Evolutionary conservation across 2,888 invertebrate species (phyloP), one percentile per base, ranked within the genome.

Genomic region (Chirona hameri): DNA sequence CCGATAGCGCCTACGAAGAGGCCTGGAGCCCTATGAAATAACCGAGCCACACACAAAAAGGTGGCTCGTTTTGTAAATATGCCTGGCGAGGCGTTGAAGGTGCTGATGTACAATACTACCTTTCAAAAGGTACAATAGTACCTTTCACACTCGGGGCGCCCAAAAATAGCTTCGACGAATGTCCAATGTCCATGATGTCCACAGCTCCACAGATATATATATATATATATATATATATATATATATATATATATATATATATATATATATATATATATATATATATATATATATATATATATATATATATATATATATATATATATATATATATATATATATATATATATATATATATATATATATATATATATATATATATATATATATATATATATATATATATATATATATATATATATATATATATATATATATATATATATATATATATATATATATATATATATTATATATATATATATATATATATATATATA

Each of bases 381-480:
- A 46, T 80, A 80, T 82, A 82, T 82, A 31, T 82, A 80, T 80
- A 31, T 80, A 82, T 82, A 81, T 82, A 82, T 79, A 79, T 82
- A 82, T 82, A 81, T 82, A 82, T 82, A 82, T 82, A 82, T 82
- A 82, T 82, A 82, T 82, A 82, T 82, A 82, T 82, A 82, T 82
- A 82, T 82, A 76, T 82, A 82, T 82, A 82, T 82, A 82, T 82
- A 82, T 82, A 82, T 82, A 82, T 82, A 82, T 82, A 82, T 82
- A 82, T 82, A 82, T 82, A 82, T 82, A 82, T 82, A 82, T 82
- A 82, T 82, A 80, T 82, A 80, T 82, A 80, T 82, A 80, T 82
- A 82, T 82, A 82, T 80, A 82, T 79, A 79, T 82, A 79, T 82
- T 48, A 48, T 48, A 48, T 7, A 12, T 48, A 48, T 48, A 7